Conservation (phyloP, 2,888 invertebrate species). For the Chouioia cunea region DNA sequence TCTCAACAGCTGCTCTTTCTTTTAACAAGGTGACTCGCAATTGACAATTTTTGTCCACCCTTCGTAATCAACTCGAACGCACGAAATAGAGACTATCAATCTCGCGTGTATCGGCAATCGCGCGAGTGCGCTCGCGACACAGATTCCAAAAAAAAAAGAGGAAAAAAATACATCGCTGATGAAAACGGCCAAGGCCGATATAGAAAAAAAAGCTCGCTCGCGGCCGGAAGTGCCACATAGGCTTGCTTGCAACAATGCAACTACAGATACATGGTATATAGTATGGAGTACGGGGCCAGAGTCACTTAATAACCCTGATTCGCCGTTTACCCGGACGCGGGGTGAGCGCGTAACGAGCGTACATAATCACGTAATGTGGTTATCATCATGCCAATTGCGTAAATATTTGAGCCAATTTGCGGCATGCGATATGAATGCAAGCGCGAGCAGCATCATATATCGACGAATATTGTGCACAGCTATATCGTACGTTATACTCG, state of each 20-base stretch:
- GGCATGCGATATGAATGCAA: constrained; percentile 60
- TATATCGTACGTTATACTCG: no score
- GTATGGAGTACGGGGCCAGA: not conserved
- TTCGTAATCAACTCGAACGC: no score
- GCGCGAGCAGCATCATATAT: constrained; percentile 6
- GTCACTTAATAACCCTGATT: constrained; percentile 61
- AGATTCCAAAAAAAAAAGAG: constrained; percentile 7
- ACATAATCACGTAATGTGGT: constrained; percentile 66
- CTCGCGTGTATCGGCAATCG: no score
- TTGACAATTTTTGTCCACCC: no score
- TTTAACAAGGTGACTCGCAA: no score
- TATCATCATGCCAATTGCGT: constrained; percentile 68
- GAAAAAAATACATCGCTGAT: not conserved
- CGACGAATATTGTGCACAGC: not conserved
- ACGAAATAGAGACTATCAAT: no score
- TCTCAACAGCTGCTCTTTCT: no score
- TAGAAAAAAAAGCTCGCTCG: constrained; percentile 1
- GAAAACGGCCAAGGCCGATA: constrained; percentile 20
- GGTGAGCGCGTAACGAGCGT: constrained; percentile 63
- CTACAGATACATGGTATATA: no score
- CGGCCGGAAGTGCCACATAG: not conserved
- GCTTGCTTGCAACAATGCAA: not conserved
- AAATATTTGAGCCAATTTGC: constrained; percentile 67
- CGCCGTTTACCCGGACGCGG: constrained; percentile 56
- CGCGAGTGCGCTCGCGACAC: constrained; percentile 1